Evolutionary conservation across 2,888 invertebrate genomes (phyloP).

Genomic region (Mamestra brassicae): DNA sequence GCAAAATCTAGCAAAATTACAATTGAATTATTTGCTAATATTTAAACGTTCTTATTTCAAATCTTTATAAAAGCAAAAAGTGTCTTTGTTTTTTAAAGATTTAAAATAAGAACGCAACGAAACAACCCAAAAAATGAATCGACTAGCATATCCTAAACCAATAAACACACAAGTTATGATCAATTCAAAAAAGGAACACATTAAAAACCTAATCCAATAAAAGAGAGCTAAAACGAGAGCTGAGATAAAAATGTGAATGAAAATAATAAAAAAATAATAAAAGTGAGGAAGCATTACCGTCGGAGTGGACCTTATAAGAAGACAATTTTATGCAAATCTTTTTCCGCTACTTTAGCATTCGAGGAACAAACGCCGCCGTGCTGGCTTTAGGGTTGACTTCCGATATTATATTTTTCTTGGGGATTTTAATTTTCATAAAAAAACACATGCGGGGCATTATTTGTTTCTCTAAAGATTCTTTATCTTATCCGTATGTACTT

Average conservation of each 20-base stretch:
- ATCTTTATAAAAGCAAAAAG: not conserved
- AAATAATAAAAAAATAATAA: slow-evolving; percentile 69
- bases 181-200: slow-evolving; percentile 46
- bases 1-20: not conserved
- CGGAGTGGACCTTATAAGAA: slow-evolving; percentile 81
- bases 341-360: slow-evolving; percentile 87
- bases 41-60: not conserved
- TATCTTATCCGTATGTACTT: no score
- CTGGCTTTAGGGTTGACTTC: slow-evolving; percentile 71
- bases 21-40: not conserved
- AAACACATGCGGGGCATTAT: not conserved
- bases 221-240: slow-evolving; percentile 58
- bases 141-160: slow-evolving; percentile 26
- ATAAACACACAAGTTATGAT: slow-evolving; percentile 44
- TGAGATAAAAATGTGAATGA: slow-evolving; percentile 63
- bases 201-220: slow-evolving; percentile 46
- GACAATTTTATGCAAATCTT: slow-evolving; percentile 89
- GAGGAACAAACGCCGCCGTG: slow-evolving; percentile 77
- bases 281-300: slow-evolving; percentile 72
- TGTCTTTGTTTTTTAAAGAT: not conserved
- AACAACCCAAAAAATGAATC: not conserved
- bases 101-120: not conserved
- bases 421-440: not conserved
- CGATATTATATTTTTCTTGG: not conserved
- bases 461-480: no score